Percentiles rank a stretch among this genome's conserved stretches.
phyloP scores from a whole-genome alignment of 2,797 vertebrate species.

The Odontamblyopus rebecca region DNA sequence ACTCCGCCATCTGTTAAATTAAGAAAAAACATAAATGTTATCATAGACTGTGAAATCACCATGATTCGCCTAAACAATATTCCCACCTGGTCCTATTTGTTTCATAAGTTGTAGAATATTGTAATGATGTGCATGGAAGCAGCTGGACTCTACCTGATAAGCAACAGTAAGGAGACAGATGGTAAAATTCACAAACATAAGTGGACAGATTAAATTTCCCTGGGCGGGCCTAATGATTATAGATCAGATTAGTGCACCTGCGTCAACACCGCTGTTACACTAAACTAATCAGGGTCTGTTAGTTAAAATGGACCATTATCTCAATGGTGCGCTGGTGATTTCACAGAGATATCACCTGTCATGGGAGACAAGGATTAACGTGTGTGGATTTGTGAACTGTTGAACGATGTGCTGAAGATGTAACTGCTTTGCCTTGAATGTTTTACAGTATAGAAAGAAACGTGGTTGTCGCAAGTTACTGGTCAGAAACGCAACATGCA shows the following conservation, averaged over 20 bases:
- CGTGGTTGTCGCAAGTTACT: no score
- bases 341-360: background rate
- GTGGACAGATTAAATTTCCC: slow-evolving; percentile 48
- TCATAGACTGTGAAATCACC: background rate
- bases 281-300: slow-evolving; percentile 40
- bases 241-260: slow-evolving; percentile 48
- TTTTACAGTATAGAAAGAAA: no score
- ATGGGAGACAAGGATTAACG: slow-evolving; percentile 7
- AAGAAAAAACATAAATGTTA: background rate
- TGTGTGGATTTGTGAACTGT: background rate
- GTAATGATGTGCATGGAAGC: background rate
- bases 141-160: slow-evolving; percentile 27
- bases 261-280: slow-evolving; percentile 30
- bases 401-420: background rate
- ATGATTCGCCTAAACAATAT: background rate
- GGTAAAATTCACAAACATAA: slow-evolving; percentile 54
- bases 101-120: background rate
- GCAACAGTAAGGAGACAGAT: slow-evolving; percentile 38
- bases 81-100: background rate
- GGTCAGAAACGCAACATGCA: no score
- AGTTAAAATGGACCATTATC: slow-evolving; percentile 11
- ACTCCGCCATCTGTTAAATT: background rate
- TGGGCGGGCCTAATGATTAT: slow-evolving; percentile 51
- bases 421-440: no score
- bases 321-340: slow-evolving; percentile 11